Evolutionary conservation across 2,113 vertebrate genomes (phyloP).

Genomic region (Copsychus sechellarum): DNA sequence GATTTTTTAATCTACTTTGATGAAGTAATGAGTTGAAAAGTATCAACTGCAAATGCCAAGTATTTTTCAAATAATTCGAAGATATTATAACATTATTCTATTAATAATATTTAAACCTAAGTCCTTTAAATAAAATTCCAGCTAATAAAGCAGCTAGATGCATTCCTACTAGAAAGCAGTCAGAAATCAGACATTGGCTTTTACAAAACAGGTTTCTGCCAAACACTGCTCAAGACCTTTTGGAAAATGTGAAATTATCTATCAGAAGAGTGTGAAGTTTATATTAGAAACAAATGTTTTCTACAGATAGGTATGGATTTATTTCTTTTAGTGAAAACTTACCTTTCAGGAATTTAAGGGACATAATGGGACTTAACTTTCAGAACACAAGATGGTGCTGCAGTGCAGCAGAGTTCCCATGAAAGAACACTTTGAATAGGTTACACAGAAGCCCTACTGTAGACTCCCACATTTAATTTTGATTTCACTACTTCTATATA

Average conservation of each 20-base stretch:
- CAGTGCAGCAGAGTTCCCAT: neutral
- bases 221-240: neutral
- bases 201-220: neutral
- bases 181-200: neutral
- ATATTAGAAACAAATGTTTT: neutral
- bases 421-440: neutral
- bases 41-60: neutral
- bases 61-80: neutral
- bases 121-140: neutral
- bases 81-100: neutral
- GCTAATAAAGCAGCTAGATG: neutral
- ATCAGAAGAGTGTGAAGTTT: neutral
- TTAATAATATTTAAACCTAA: neutral
- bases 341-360: neutral
- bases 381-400: slow-evolving; percentile 67
- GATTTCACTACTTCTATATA: neutral
- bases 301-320: neutral
- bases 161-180: neutral
- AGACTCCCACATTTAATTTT: neutral
- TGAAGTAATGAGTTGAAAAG: neutral
- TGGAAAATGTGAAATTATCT: neutral
- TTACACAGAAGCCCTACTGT: neutral
- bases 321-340: neutral
- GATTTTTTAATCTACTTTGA: neutral
- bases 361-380: neutral